These are phyloP conservation scores for Nomada flava DNA, from an alignment of 2,888 invertebrate genomes.

Conservation along the genomic window DNA sequence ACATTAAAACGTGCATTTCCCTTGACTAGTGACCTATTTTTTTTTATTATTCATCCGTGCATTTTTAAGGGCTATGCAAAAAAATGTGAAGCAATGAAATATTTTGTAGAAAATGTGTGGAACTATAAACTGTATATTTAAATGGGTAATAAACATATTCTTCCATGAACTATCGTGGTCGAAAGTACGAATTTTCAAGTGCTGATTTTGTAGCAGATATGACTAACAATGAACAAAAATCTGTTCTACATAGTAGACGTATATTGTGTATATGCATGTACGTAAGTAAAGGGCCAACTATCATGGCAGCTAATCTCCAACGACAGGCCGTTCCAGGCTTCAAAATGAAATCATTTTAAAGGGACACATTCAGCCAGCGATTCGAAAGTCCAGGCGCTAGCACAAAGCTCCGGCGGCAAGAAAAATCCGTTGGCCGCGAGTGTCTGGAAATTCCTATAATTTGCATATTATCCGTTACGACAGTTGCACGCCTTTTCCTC, in stretches of 20 bases:
- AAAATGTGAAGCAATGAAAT: not conserved
- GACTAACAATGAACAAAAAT: too few species aligned
- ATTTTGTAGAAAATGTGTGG: not conserved
- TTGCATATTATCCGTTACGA: slow-evolving; percentile 78
- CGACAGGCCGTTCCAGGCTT: not conserved
- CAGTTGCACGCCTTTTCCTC: slow-evolving; percentile 67
- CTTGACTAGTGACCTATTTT: too few species aligned
- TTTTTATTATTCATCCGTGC: not conserved
- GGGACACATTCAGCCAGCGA: not conserved
- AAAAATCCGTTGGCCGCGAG: slow-evolving; percentile 62
- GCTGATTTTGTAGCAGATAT: too few species aligned
- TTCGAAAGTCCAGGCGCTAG: slow-evolving; percentile 5
- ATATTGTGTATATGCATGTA: too few species aligned
- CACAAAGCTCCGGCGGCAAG: slow-evolving; percentile 25
- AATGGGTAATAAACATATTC: not conserved
- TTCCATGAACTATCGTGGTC: not conserved
- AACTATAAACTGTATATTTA: not conserved
- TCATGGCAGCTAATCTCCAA: not conserved
- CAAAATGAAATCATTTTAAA: slow-evolving; percentile 9
- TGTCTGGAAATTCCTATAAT: slow-evolving; percentile 64
- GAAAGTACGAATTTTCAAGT: too few species aligned
- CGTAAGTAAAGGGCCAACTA: too few species aligned
- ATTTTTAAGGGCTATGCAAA: not conserved
- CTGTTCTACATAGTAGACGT: too few species aligned
- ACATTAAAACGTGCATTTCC: not conserved